Evolutionary conservation across 2,888 invertebrate genomes (phyloP).

Genomic region (Eristalis arbustorum): DNA sequence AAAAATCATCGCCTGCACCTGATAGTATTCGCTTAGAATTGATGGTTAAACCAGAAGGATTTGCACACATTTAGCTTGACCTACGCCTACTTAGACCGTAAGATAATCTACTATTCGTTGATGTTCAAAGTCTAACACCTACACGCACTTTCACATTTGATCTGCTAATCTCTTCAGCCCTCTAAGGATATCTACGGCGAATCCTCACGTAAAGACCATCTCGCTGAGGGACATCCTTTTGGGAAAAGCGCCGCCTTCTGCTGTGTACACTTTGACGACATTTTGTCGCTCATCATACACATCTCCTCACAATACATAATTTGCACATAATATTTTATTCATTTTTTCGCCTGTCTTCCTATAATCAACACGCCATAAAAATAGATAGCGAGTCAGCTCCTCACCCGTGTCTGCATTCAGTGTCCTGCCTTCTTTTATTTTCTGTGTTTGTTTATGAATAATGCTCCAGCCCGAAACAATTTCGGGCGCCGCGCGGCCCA

Average conservation of each 20-base stretch:
- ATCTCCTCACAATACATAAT: slow-evolving; percentile 11
- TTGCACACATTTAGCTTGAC: too few species aligned
- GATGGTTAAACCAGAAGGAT: too few species aligned
- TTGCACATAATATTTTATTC: slow-evolving; percentile 40
- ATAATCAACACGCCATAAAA: slow-evolving; percentile 37
- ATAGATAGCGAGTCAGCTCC: slow-evolving; percentile 21
- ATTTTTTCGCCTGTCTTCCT: not conserved
- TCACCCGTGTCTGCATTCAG: slow-evolving; percentile 19
- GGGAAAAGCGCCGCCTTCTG: not conserved
- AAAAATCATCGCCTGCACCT: too few species aligned
- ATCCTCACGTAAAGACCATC: not conserved
- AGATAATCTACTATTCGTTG: too few species aligned
- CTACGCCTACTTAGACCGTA: too few species aligned
- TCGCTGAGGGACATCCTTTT: not conserved
- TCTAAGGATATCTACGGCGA: not conserved
- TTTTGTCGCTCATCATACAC: not conserved
- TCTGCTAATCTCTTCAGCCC: too few species aligned
- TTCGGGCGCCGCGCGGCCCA: too few species aligned
- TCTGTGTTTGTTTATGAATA: not conserved
- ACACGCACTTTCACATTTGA: too few species aligned
- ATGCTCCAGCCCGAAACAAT: not conserved
- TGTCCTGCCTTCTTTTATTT: not conserved
- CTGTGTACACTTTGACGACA: not conserved
- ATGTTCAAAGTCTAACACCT: too few species aligned
- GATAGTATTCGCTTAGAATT: too few species aligned